Percentiles rank a stretch among this genome's conserved stretches.
Conservation (phyloP, 2,797 vertebrate genomes). For the Okamejei kenojei region DNA sequence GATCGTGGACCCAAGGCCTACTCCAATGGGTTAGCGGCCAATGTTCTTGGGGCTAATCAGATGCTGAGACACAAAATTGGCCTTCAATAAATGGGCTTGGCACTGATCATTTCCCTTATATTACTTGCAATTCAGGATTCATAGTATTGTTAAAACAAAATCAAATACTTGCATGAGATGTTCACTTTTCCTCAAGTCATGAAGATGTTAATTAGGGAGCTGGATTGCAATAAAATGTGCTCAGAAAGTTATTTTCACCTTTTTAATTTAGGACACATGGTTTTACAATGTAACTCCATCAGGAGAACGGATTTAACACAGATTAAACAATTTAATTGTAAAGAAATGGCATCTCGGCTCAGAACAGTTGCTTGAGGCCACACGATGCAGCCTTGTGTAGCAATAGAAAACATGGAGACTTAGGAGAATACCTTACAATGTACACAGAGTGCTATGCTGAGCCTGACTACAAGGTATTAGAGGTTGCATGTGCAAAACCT, state of each 20-base stretch:
- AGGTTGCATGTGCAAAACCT: neutral
- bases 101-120: too few relatives aligned
- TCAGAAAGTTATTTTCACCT: conserved; percentile 14
- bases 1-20: neutral
- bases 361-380: neutral
- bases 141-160: neutral
- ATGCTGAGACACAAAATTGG: neutral
- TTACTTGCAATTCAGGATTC: neutral
- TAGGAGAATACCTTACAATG: neutral
- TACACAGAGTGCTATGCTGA: neutral
- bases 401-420: neutral
- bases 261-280: neutral
- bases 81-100: neutral
- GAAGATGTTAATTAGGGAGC: neutral
- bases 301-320: neutral
- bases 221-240: neutral
- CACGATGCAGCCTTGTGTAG: neutral
- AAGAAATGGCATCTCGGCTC: neutral
- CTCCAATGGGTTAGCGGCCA: too few relatives aligned
- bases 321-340: conserved; percentile 6
- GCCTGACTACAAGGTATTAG: neutral
- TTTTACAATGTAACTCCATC: conserved; percentile 3
- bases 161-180: neutral
- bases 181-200: neutral
- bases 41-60: too few relatives aligned